phyloP scores from a whole-genome alignment of 2,888 invertebrate genomes.

The Volucella inflata region DNA sequence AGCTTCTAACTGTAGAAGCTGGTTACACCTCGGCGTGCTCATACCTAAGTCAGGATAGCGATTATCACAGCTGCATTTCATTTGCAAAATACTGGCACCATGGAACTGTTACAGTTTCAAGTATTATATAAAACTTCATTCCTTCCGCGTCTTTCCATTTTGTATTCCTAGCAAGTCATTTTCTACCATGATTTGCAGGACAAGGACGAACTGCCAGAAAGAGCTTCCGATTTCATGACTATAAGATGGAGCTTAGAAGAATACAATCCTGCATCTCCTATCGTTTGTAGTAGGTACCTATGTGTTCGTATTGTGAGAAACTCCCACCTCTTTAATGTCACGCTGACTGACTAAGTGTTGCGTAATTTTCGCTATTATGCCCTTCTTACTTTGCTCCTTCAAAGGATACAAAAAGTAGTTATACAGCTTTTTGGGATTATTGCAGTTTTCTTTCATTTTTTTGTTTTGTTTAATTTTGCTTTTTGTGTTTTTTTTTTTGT shows the following conservation, averaged over 20 bases:
- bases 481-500: not conserved
- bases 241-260: not conserved
- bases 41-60: no score
- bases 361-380: slow-evolving; percentile 60
- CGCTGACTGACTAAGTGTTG: slow-evolving; percentile 34
- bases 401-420: slow-evolving; percentile 14
- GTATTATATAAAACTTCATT: no score
- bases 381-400: slow-evolving; percentile 33
- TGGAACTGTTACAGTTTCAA: no score
- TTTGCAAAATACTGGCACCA: no score
- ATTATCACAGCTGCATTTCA: no score
- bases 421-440: slow-evolving; percentile 45
- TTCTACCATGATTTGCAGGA: not conserved
- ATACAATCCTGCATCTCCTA: slow-evolving; percentile 7
- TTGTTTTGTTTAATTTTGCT: not conserved
- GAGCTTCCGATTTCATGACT: not conserved
- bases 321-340: slow-evolving; percentile 18
- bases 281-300: not conserved
- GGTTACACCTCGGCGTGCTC: no score
- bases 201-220: not conserved
- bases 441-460: slow-evolving; percentile 29
- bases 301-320: not conserved
- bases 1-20: no score
- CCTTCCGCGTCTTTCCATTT: no score
- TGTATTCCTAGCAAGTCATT: not conserved